These are phyloP conservation scores for Drosophila emarginata DNA, from an alignment of 2,888 invertebrate genomes.

Conservation along the genomic window DNA sequence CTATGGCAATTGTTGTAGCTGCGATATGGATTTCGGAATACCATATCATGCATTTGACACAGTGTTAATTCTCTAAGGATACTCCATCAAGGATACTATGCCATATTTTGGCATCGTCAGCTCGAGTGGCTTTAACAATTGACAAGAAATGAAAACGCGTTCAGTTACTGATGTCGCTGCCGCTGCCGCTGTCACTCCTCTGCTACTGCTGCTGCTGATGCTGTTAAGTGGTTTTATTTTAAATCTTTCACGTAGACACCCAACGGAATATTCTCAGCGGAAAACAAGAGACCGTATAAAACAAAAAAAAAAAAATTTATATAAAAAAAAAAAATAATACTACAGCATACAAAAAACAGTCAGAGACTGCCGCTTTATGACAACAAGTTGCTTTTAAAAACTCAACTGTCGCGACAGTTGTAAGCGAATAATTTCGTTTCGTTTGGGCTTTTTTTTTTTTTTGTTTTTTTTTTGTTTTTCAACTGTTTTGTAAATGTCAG, in stretches of 20 bases:
- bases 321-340: conserved; percentile 11
- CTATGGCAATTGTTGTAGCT: not conserved
- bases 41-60: conserved; percentile 35
- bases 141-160: conserved; percentile 57
- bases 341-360: conserved; percentile 25
- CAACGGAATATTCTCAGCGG: conserved; percentile 18
- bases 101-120: not conserved
- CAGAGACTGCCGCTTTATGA: conserved; percentile 53
- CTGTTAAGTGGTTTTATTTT: conserved; percentile 82
- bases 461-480: conserved; percentile 51
- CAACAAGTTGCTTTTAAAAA: conserved; percentile 78
- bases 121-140: conserved; percentile 60
- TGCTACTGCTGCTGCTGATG: not conserved
- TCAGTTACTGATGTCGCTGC: conserved; percentile 1
- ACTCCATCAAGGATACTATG: conserved; percentile 45
- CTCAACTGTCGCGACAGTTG: conserved; percentile 71
- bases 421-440: conserved; percentile 62
- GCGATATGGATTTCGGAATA: not conserved
- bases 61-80: conserved; percentile 45
- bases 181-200: not conserved
- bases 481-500: conserved; percentile 81
- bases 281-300: not conserved
- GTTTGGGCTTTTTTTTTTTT: conserved; percentile 49
- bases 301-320: not conserved
- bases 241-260: conserved; percentile 81